Evolutionary conservation across 2,888 invertebrate species (phyloP).

Genomic region (Cyclophora albipunctata): DNA sequence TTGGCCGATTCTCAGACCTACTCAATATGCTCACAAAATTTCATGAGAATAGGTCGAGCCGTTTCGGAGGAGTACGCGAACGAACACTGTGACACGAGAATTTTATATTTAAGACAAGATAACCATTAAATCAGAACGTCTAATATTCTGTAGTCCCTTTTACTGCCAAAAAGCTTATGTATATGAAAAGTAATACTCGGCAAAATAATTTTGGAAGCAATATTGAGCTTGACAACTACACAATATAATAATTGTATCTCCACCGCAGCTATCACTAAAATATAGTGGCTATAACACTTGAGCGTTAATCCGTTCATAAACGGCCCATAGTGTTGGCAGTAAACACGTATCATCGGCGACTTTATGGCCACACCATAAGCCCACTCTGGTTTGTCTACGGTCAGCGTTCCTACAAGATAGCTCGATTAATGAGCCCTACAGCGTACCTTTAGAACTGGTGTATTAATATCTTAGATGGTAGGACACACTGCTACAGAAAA

Average conservation of each 20-base stretch:
- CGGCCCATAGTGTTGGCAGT: constrained; percentile 18
- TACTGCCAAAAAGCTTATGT: no score
- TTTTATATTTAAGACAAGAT: no score
- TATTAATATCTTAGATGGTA: constrained; percentile 35
- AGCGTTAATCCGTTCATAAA: constrained; percentile 10
- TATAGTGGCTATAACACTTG: constrained; percentile 16
- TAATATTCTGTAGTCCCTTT: no score
- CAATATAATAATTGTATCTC: constrained; percentile 1
- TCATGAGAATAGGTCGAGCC: no score
- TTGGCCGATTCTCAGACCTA: no score
- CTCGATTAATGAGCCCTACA: constrained; percentile 59
- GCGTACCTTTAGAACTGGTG: constrained; percentile 45
- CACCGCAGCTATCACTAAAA: constrained; percentile 14
- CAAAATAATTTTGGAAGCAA: no score
- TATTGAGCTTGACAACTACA: no score
- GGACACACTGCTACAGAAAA: constrained; percentile 14
- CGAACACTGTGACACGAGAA: no score
- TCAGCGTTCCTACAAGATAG: constrained; percentile 58
- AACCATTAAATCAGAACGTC: no score
- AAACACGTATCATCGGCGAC: constrained; percentile 29
- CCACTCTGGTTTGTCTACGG: constrained; percentile 35
- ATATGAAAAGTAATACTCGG: no score
- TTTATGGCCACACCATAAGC: constrained; percentile 39
- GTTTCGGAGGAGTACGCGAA: no score
- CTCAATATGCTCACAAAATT: no score